phyloP scores from a whole-genome alignment of 2,888 invertebrate genomes.

The Drosophila ustulata region DNA sequence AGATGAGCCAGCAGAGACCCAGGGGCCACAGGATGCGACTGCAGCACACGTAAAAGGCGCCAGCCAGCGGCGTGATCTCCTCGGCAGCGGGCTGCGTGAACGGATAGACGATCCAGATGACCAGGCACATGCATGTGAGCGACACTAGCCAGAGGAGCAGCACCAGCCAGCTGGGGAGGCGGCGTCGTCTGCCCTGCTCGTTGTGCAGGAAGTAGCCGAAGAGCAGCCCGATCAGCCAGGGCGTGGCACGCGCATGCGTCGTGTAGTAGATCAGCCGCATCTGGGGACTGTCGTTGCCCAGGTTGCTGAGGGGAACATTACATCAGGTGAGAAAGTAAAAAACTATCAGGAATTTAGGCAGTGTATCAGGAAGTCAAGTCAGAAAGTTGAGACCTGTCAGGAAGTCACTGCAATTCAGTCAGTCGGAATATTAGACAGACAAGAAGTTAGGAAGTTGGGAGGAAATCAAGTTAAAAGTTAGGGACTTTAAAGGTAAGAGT shows the following conservation, averaged over 20 bases:
- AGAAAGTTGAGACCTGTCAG: background rate
- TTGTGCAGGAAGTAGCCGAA: slow-evolving; percentile 73
- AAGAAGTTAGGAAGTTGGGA: background rate
- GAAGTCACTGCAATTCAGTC: background rate
- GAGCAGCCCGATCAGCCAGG: slow-evolving; percentile 79
- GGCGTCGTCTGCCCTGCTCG: slow-evolving; percentile 41
- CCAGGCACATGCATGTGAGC: slow-evolving; percentile 47
- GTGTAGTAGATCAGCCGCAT: slow-evolving; percentile 63
- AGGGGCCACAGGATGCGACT: slow-evolving; percentile 82
- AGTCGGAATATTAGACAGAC: background rate
- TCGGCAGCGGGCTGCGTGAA: slow-evolving; percentile 34
- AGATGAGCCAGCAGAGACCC: slow-evolving; percentile 81
- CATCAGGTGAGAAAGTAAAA: background rate
- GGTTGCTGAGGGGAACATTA: slow-evolving; percentile 21
- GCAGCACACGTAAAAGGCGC: slow-evolving; percentile 53
- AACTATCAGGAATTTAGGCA: no score
- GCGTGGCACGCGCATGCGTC: slow-evolving; percentile 71
- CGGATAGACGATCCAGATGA: slow-evolving; percentile 70
- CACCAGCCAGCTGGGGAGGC: slow-evolving; percentile 24
- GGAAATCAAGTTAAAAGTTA: background rate
- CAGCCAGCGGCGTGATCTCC: slow-evolving; percentile 39
- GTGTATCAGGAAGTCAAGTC: background rate
- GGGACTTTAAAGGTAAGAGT: no score
- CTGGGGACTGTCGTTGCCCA: slow-evolving; percentile 40
- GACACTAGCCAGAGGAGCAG: slow-evolving; percentile 64